Evolutionary conservation across 2,888 invertebrate genomes (phyloP), one percentile per base, ranked within the genome.

Genomic region (Amiota minor): DNA sequence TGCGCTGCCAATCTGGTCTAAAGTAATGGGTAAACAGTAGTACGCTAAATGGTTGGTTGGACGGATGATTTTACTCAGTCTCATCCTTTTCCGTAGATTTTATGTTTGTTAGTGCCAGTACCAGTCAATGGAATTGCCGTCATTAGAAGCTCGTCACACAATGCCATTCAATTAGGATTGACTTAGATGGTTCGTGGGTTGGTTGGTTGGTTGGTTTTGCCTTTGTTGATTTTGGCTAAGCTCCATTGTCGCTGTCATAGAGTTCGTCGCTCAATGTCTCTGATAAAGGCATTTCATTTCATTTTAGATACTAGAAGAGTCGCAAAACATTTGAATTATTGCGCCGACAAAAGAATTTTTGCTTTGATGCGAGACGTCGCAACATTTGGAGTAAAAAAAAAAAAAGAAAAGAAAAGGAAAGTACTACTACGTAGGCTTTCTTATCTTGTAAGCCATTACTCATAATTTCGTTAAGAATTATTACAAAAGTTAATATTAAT

Each of bases 401-500:
- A n/a, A 8, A 23, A 23, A 50, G 49, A 23, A 67, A 18, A 6
- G 50, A n/a, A 8, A 20, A 50, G 10, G 53, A 78, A 76, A 59
- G 4, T 35, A 35, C 35, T 35, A 35, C 35, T 35, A 35, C 6
- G 6, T 35, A 4, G 35, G 35, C 35, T 35, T 35, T 35, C 76
- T 81, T 85, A 86, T 84, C 86, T 76, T 81, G 76, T 80, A 68
- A 78, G 82, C 81, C 84, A 86, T 86, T 83, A 83, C 84, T 86
- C 85, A 85, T 83, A 84, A 86, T 85, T 86, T 84, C 76, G 77
- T 70, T 77, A 82, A 84, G 85, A 86, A 84, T 86, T 85, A 86
- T 85, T 83, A 80, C 85, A 80, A 86, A 85, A 85, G 85, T 85
- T 85, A 81, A 82, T 85, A 85, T 85, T 86, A 85, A 86, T 83